Percentiles rank a stretch among this genome's conserved stretches.
Evolutionary conservation across 2,797 vertebrate genomes (phyloP).

Genomic region (Phoebastria nigripes): DNA sequence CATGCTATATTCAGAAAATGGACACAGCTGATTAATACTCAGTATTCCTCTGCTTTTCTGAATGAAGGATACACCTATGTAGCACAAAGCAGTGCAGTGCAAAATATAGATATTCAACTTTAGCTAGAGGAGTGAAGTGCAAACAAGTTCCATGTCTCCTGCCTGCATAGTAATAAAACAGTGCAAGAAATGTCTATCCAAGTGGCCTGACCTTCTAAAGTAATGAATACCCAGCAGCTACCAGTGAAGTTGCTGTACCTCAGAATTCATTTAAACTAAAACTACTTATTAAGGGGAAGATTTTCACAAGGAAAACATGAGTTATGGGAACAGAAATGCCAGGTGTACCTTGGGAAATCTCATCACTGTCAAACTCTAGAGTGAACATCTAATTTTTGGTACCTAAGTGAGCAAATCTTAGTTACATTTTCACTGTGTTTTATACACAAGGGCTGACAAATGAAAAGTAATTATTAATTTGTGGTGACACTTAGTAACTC

Average conservation of each 20-base stretch:
- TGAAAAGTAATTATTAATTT: not conserved
- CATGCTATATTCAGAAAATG: not conserved
- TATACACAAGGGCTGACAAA: not conserved
- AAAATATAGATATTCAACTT: not conserved
- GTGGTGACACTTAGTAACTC: not conserved
- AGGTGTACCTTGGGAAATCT: not conserved
- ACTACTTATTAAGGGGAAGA: not conserved
- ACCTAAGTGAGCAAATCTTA: not conserved
- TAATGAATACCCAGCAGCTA: not conserved
- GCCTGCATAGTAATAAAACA: not conserved
- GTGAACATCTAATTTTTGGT: not conserved
- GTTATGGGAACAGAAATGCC: not conserved
- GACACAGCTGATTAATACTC: not conserved
- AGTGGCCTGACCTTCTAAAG: constrained; percentile 16
- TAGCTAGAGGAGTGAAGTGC: not conserved
- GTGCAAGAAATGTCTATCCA: not conserved
- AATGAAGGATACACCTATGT: not conserved
- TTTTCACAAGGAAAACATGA: not conserved
- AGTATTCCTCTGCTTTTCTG: not conserved
- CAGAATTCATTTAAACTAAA: constrained; percentile 9
- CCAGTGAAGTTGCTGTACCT: not conserved
- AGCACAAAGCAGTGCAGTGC: not conserved
- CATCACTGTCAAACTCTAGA: not conserved
- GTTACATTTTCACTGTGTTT: not conserved
- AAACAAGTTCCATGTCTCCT: not conserved